phyloP scores from a whole-genome alignment of 2,797 vertebrate species.

The Epinephelus awoara region DNA sequence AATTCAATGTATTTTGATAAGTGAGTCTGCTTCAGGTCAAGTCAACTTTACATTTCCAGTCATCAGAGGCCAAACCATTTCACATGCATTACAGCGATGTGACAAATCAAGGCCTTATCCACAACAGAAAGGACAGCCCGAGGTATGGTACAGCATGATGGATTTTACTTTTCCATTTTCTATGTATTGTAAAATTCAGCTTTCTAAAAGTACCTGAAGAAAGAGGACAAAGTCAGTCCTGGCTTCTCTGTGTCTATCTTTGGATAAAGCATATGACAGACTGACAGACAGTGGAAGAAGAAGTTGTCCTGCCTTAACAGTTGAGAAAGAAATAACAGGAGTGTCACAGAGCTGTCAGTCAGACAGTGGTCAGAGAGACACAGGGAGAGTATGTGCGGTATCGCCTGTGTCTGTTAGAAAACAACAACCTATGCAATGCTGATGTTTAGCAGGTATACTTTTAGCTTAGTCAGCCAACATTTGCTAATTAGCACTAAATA shows the following conservation, averaged over 20 bases:
- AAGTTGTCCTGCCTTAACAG: slow-evolving; percentile 19
- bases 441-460: too few species aligned
- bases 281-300: slow-evolving; percentile 9
- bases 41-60: slow-evolving; percentile 1
- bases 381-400: not conserved
- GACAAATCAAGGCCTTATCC: not conserved
- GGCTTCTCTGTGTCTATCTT: slow-evolving; percentile 15
- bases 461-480: not conserved
- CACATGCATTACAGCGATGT: not conserved
- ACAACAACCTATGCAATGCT: not conserved
- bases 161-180: slow-evolving; percentile 26
- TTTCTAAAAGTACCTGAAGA: slow-evolving; percentile 19
- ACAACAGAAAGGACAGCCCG: slow-evolving; percentile 2
- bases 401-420: slow-evolving; percentile 1
- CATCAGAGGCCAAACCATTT: slow-evolving; percentile 5
- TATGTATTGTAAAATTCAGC: slow-evolving; percentile 9
- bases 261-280: slow-evolving; percentile 23
- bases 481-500: not conserved
- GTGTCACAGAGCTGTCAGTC: slow-evolving; percentile 35
- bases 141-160: slow-evolving; percentile 12
- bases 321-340: slow-evolving; percentile 29
- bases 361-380: slow-evolving; percentile 18
- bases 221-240: slow-evolving; percentile 15
- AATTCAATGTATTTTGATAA: not conserved
- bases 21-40: not conserved